Base-by-base conservation (phyloP, 2,113 vertebrate genomes). In the Tupaia tana region DNA sequence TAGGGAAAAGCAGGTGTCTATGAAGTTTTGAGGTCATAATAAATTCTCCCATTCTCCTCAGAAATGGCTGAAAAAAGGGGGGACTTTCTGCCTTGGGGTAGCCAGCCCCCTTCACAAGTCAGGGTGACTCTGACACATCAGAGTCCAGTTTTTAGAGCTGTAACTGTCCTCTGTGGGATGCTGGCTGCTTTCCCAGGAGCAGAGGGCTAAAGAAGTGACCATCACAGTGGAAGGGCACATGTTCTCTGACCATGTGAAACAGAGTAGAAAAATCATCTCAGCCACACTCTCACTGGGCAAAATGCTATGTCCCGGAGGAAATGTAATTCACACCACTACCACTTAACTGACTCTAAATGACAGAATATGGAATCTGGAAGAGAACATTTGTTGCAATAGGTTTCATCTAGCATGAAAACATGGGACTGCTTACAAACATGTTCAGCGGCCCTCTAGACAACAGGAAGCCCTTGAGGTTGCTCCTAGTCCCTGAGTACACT, bases 81-180 rank as follows among this genome's bases (percentile, higher is more conserved):
- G 74, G 25, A 74, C 91, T 96, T 95, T 93, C 67, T 96, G 59
- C 77, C 90, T 81, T 96, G 87, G 18, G 22, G 85, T 27, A 89
- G 80, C 95, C 95, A 96, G 34, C 90, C 95, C 96, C 85, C 92
- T 78, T 43, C 43, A 86, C 31, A 97, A 98, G 82, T 90, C 91
- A 94, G 79, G 91, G 91, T 77, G 86, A 93, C 83, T 96, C 95
- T 58, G 86, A 94, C 67, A 96, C 96, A 96, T 93, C 93, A 95
- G 93, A 75, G 94, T 93, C 94, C 86, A 94, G 90, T 67, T 97
- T 96, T 95, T 92, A 96, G 91, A 97, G 96, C 34, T 88, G 82
- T 43, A 94, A 94, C 90, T 94, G 94, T 96, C 96, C 90, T 96
- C 97, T 92, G 91, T 93, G 89, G 95, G 96, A 96, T 70, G 79